phyloP scores from a whole-genome alignment of 2,113 vertebrate species.

The Crotalus viridis region DNA sequence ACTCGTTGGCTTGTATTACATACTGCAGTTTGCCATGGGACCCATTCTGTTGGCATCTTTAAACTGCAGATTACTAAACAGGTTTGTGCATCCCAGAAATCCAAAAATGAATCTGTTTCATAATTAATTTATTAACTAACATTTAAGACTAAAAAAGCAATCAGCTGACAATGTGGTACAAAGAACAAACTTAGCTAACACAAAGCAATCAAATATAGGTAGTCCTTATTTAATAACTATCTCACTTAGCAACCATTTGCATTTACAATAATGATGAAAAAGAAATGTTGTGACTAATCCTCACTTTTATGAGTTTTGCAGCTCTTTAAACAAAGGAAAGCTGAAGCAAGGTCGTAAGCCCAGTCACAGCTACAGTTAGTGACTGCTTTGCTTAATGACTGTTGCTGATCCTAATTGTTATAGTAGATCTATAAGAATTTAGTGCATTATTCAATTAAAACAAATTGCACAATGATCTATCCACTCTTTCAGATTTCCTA shows the following conservation, averaged over 20 bases:
- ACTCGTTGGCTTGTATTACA: neutral
- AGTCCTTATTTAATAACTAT: neutral
- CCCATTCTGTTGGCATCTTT: neutral
- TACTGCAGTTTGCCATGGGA: neutral
- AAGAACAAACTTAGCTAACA: neutral
- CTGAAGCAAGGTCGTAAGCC: neutral
- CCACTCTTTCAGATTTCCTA: neutral
- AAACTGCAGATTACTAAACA: neutral
- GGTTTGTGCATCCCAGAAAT: neutral
- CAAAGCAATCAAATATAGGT: neutral
- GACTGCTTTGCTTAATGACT: neutral
- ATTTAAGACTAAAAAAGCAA: neutral
- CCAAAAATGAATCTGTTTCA: neutral
- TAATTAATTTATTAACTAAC: neutral
- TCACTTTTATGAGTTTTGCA: neutral
- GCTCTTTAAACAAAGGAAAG: neutral
- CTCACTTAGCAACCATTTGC: neutral
- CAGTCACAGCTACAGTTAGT: neutral
- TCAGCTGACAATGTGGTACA: neutral
- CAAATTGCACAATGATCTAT: neutral
- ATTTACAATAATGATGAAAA: neutral
- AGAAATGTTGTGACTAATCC: neutral
- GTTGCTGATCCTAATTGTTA: neutral
- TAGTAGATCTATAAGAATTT: neutral
- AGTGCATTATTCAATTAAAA: neutral